Conservation (phyloP, 2,888 invertebrate genomes). For the Mechanitis mazaeus region DNA sequence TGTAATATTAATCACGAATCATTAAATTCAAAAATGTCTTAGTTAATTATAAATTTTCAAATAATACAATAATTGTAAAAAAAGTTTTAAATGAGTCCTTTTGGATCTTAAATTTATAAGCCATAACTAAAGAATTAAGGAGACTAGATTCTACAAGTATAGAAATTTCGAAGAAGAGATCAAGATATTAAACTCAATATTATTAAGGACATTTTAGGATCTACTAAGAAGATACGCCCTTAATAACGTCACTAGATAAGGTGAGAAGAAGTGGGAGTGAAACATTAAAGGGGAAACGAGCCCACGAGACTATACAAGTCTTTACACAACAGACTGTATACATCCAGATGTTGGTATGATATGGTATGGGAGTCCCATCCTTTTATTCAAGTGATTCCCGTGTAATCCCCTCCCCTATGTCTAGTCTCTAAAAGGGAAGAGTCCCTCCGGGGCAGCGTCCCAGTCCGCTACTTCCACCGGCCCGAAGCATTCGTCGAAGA, state of each 20-base stretch:
- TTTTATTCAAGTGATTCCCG: background rate
- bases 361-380: too few relatives aligned
- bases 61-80: too few relatives aligned
- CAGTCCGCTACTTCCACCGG: constrained; percentile 82
- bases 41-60: too few relatives aligned
- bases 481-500: constrained; percentile 89
- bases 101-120: background rate
- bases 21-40: too few relatives aligned
- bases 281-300: background rate
- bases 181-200: background rate
- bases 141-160: constrained; percentile 1
- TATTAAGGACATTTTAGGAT: too few relatives aligned
- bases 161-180: background rate
- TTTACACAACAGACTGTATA: background rate
- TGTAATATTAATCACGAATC: too few relatives aligned
- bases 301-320: background rate
- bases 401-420: constrained; percentile 4
- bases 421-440: constrained; percentile 73
- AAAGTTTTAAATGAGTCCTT: background rate
- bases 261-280: background rate
- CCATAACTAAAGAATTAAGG: background rate
- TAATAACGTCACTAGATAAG: constrained; percentile 1
- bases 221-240: too few relatives aligned
- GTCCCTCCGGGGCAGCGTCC: constrained; percentile 77
- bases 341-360: too few relatives aligned